phyloP scores from a whole-genome alignment of 2,888 invertebrate genomes.

The Drosophila helvetica region DNA sequence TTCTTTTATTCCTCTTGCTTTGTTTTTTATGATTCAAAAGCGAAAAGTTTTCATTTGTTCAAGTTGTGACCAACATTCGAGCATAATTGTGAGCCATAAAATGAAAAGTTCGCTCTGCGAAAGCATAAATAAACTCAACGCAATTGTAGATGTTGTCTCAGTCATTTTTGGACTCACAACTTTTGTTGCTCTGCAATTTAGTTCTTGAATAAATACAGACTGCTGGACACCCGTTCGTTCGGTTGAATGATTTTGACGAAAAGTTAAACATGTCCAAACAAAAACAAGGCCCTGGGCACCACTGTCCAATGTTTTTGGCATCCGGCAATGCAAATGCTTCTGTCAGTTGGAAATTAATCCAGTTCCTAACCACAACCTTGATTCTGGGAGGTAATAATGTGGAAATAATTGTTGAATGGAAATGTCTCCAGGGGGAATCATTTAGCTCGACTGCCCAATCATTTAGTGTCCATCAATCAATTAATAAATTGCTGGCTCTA shows the following conservation, averaged over 20 bases:
- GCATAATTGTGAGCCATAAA: not conserved
- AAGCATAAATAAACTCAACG: not conserved
- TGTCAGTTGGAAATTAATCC: not conserved
- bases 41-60: constrained; percentile 29
- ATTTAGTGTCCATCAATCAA: constrained; percentile 1
- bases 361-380: not conserved
- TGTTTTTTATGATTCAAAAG: constrained; percentile 15
- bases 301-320: not conserved
- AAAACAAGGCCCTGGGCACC: not conserved
- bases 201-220: not conserved
- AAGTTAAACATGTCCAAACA: not conserved
- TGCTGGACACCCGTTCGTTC: no score
- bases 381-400: not conserved
- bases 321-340: not conserved
- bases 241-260: no score
- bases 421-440: not conserved
- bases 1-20: not conserved
- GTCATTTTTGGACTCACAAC: not conserved
- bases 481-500: not conserved
- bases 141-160: not conserved
- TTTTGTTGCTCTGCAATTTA: not conserved
- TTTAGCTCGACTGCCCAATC: not conserved
- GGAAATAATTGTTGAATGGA: not conserved
- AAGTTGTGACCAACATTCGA: constrained; percentile 5
- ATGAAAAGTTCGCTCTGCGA: not conserved